Percentiles rank a stretch among this genome's conserved stretches.
Conservation (phyloP, 2,113 vertebrate species). For the Desmodus rotundus region DNA sequence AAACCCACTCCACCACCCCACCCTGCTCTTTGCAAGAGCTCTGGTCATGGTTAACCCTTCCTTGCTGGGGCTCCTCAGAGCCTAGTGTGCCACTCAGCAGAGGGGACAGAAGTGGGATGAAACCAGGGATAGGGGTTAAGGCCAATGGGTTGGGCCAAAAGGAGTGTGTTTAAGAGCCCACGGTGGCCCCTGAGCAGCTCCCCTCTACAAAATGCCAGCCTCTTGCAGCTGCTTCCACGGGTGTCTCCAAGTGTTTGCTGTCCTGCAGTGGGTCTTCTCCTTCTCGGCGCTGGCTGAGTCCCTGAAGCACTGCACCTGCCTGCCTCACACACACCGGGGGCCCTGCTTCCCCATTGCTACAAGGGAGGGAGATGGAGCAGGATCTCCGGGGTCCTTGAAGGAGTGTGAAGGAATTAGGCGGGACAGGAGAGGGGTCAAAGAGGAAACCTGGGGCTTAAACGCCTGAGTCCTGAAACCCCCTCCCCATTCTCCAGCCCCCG, state of each 20-base stretch:
- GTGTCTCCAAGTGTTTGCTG: neutral
- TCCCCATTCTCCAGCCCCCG: neutral
- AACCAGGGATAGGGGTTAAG: neutral
- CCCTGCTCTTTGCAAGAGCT: neutral
- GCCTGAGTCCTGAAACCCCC: neutral
- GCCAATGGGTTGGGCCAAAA: neutral
- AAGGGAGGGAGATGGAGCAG: neutral
- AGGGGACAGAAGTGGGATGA: neutral
- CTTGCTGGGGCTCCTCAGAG: neutral
- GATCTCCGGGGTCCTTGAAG: neutral
- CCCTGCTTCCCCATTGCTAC: neutral
- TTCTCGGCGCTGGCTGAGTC: slow-evolving; percentile 49
- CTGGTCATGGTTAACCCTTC: neutral
- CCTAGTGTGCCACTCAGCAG: neutral
- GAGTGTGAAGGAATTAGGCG: neutral
- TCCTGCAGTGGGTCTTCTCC: slow-evolving; percentile 49
- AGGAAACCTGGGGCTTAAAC: neutral
- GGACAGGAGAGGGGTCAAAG: neutral
- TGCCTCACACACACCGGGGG: neutral
- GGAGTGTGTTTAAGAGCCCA: neutral
- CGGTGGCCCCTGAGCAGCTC: accelerated
- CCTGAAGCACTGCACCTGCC: neutral
- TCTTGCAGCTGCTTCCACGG: neutral
- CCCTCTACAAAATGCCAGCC: no score
- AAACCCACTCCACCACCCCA: neutral